Evolutionary conservation across 2,888 invertebrate species (phyloP).

Genomic region (Troilus luridus): DNA sequence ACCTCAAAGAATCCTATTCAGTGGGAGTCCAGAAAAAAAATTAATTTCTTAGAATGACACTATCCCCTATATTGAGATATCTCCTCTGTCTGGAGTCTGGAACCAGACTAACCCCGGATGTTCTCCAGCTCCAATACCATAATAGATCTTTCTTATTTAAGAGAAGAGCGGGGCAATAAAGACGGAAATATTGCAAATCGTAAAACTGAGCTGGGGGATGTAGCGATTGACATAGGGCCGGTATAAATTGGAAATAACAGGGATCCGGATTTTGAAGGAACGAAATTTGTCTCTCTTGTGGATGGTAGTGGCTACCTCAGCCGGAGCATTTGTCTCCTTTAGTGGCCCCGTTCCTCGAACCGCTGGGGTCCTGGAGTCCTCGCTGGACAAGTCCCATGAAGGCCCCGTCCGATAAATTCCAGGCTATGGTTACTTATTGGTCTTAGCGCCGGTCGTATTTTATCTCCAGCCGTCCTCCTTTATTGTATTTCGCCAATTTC

Average conservation of each 20-base stretch:
- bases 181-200: background rate
- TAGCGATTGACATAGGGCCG: background rate
- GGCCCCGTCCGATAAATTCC: background rate
- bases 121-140: background rate
- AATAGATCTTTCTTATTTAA: background rate
- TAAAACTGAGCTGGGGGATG: constrained; percentile 8
- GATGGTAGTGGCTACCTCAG: background rate
- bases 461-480: background rate
- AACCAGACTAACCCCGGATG: background rate
- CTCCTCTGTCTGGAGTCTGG: too few relatives aligned
- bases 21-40: too few relatives aligned
- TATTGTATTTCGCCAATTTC: background rate
- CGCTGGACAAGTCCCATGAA: background rate
- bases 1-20: too few relatives aligned
- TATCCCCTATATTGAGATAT: background rate
- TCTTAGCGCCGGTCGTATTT: background rate
- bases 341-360: background rate
- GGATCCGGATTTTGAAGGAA: background rate
- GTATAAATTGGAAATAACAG: background rate
- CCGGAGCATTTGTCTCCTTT: background rate
- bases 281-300: background rate
- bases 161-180: background rate
- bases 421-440: constrained; percentile 12
- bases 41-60: too few relatives aligned
- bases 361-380: background rate